A percentile compares a stretch with the other conserved stretches of the same genome.
phyloP scores from a whole-genome alignment of 2,113 vertebrate genomes.

The Micromys minutus region DNA sequence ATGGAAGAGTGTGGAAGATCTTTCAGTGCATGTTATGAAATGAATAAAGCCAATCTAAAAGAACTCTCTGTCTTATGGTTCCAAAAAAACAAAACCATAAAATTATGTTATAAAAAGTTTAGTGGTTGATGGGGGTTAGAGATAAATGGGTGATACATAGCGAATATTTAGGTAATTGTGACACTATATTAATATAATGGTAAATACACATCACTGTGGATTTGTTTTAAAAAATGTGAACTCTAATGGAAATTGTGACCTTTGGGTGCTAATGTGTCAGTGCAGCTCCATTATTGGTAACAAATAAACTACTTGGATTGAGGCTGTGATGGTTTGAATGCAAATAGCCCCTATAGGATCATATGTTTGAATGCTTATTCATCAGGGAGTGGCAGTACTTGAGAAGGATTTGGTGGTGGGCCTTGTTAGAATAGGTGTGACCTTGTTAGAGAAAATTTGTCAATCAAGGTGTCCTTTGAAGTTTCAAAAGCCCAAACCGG shows the following conservation, averaged over 20 bases:
- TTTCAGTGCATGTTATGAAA: background rate
- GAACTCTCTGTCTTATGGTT: background rate
- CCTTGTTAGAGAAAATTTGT: background rate
- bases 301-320: background rate
- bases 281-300: background rate
- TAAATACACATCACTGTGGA: background rate
- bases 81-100: background rate
- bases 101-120: background rate
- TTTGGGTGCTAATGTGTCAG: background rate
- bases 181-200: background rate
- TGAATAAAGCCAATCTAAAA: background rate
- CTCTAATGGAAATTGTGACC: background rate
- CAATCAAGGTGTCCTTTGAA: background rate
- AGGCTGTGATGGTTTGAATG: background rate
- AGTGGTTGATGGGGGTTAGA: background rate
- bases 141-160: background rate
- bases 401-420: background rate
- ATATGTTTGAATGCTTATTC: background rate
- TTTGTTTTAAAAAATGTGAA: background rate
- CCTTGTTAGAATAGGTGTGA: background rate
- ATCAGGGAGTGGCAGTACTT: background rate
- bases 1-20: background rate
- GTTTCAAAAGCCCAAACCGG: background rate
- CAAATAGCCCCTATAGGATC: background rate
- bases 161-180: too few relatives aligned